Conservation (phyloP, 2,797 vertebrate genomes). For the Strix occidentalis region DNA sequence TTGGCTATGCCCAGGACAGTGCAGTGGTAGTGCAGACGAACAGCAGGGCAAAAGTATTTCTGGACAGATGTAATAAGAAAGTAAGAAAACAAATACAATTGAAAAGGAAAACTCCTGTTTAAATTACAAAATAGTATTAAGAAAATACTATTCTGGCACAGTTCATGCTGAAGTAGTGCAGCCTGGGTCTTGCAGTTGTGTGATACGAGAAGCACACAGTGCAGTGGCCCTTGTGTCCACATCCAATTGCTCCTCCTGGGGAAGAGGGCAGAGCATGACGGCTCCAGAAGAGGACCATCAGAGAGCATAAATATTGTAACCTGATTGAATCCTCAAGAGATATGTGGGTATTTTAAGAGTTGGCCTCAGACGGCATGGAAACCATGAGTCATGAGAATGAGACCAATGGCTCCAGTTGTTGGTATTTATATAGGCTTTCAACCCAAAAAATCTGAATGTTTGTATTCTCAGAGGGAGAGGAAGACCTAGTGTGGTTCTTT, state of each 20-base stretch:
- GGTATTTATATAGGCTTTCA: neutral
- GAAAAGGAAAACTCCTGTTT: neutral
- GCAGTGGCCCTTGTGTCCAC: neutral
- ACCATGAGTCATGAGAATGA: neutral
- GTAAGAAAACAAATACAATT: neutral
- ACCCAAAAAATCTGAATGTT: neutral
- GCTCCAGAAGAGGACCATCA: neutral
- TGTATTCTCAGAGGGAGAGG: neutral
- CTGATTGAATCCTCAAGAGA: neutral
- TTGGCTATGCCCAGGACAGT: neutral
- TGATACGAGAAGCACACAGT: accelerated
- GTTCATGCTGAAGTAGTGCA: neutral
- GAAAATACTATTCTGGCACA: neutral
- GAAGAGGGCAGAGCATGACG: neutral
- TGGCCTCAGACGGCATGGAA: neutral
- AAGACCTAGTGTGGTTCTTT: neutral
- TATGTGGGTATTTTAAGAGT: neutral
- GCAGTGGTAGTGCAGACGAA: neutral
- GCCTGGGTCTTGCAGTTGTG: neutral
- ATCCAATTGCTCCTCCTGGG: neutral
- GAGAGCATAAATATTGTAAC: neutral
- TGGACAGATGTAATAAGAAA: neutral
- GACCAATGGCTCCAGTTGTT: neutral
- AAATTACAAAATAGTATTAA: neutral
- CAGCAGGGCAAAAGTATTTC: neutral